Percentiles rank a stretch among this genome's conserved stretches.
Conservation (phyloP, 2,888 invertebrate genomes). For the Fragum whitleyi region DNA sequence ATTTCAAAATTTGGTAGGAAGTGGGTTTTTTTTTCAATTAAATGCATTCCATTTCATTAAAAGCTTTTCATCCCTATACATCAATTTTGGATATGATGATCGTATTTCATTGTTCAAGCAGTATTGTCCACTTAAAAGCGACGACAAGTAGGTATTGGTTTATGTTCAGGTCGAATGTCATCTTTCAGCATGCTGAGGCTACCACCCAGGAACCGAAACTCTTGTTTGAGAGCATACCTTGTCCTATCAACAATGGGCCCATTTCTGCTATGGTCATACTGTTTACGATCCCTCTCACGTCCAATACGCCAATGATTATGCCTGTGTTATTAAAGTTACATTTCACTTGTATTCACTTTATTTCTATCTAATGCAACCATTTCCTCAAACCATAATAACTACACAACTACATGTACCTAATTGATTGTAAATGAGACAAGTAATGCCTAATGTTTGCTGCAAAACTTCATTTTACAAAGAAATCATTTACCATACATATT, state of each 20-base stretch:
- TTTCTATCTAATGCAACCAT: background rate
- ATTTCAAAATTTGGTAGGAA: too few species aligned
- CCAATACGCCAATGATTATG: conserved; percentile 62
- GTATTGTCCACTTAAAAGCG: conserved; percentile 32
- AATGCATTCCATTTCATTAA: too few species aligned
- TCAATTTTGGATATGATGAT: too few species aligned
- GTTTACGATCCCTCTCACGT: conserved; percentile 68
- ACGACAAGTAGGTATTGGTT: conserved; percentile 54
- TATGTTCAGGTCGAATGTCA: conserved; percentile 50
- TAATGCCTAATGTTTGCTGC: too few species aligned
- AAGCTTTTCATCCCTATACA: too few species aligned
- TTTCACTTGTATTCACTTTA: background rate
- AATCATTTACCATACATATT: too few species aligned
- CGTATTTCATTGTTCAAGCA: background rate
- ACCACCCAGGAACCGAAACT: conserved; percentile 69
- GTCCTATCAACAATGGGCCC: conserved; percentile 73
- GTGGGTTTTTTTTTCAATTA: too few species aligned
- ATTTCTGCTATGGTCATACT: conserved; percentile 77
- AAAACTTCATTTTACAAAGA: too few species aligned
- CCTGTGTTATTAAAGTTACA: conserved; percentile 57
- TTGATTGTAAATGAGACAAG: too few species aligned
- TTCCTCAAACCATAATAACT: background rate
- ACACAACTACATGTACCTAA: too few species aligned
- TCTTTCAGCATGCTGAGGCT: conserved; percentile 60
- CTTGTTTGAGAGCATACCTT: conserved; percentile 67